Evolutionary conservation across 2,888 invertebrate genomes (phyloP).

Genomic region (Cataglyphis rosenhaueri): DNA sequence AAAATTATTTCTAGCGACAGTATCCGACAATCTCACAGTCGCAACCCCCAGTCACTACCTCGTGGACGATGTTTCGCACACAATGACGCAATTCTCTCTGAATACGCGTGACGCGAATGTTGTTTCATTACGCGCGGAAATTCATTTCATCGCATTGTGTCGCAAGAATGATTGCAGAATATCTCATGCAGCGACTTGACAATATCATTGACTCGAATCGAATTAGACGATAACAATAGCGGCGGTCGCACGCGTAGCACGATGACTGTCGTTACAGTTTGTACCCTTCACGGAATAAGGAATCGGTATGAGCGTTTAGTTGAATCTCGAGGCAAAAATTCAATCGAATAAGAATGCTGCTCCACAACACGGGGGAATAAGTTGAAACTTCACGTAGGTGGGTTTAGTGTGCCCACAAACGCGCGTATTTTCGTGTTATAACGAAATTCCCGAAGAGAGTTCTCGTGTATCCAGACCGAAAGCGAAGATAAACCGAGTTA

Average conservation of each 20-base stretch:
- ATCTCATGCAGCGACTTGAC: neutral
- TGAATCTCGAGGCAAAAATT: conserved; percentile 30
- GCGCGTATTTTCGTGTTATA: conserved; percentile 22
- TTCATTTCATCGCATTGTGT: conserved; percentile 26
- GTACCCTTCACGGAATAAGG: conserved; percentile 2
- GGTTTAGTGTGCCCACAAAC: conserved; percentile 16
- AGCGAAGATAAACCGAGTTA: conserved; percentile 19
- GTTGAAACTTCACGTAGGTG: conserved; percentile 27
- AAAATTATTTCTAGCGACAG: conserved; percentile 32
- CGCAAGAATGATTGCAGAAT: neutral
- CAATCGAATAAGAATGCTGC: conserved; percentile 28
- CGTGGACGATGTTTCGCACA: conserved; percentile 8
- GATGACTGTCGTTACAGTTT: neutral
- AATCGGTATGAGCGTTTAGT: neutral
- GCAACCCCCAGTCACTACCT: neutral
- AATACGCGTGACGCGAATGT: neutral
- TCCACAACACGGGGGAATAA: neutral
- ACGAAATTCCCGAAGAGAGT: conserved; percentile 40
- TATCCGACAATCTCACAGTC: conserved; percentile 6
- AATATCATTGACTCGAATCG: neutral
- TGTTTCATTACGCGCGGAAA: conserved; percentile 30
- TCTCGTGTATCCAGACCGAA: conserved; percentile 22
- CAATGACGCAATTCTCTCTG: conserved; percentile 13
- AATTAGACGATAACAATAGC: conserved; percentile 20
- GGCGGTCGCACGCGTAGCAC: neutral